Percentiles rank a stretch among this genome's conserved stretches.
Evolutionary conservation across 2,888 invertebrate genomes (phyloP).

Genomic region (Heteromyza rotundicornis): DNA sequence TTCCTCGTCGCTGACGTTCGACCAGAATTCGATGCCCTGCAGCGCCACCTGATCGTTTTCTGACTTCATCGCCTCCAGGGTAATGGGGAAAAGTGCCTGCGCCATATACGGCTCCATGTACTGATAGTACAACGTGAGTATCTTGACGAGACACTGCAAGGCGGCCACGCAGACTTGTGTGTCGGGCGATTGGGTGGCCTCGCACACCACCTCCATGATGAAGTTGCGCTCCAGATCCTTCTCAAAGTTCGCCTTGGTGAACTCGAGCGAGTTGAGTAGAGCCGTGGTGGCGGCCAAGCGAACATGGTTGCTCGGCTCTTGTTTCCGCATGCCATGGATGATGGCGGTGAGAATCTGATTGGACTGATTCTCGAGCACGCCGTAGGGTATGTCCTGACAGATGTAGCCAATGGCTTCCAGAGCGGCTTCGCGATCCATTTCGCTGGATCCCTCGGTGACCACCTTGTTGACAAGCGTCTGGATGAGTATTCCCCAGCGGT

Average conservation of each 20-base stretch:
- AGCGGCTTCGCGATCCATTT: conserved; percentile 95
- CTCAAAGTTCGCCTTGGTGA: conserved; percentile 98
- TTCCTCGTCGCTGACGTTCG: conserved; percentile 99
- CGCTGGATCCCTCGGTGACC: conserved; percentile 82
- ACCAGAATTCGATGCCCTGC: conserved; percentile 99
- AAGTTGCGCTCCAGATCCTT: conserved; percentile 96
- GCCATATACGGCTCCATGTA: conserved; percentile 99
- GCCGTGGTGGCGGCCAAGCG: conserved; percentile 96
- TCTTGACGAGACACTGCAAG: conserved; percentile 96
- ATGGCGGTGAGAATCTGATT: conserved; percentile 98
- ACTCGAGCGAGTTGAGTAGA: conserved; percentile 95
- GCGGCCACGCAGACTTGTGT: conserved; percentile 95
- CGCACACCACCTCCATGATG: conserved; percentile 99
- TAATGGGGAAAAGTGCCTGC: conserved; percentile 96
- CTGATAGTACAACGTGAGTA: conserved; percentile 97
- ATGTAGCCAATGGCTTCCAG: conserved; percentile 90
- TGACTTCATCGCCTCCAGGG: conserved; percentile 97
- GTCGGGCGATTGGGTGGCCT: conserved; percentile 93
- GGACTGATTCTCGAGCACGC: conserved; percentile 88
- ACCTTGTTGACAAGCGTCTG: conserved; percentile 88
- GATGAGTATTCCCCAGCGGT: conserved; percentile 93
- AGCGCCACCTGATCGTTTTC: conserved; percentile 94
- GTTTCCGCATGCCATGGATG: conserved; percentile 96
- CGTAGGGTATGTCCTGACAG: conserved; percentile 84
- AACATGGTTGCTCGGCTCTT: conserved; percentile 92